phyloP scores from a whole-genome alignment of 2,888 invertebrate genomes.

The Oscheius sp. region DNA sequence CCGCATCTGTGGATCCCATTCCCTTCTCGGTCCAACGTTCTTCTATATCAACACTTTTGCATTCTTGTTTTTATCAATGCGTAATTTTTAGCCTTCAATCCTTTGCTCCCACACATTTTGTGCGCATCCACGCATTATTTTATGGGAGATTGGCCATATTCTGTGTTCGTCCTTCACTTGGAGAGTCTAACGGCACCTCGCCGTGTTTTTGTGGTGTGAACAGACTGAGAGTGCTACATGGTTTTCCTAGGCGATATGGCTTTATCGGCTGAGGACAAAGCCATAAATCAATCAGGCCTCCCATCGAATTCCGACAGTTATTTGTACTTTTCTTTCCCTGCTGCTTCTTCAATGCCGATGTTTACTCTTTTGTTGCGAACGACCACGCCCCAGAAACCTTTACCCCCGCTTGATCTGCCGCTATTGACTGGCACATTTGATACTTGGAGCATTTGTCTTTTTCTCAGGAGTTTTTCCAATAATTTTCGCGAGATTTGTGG shows the following conservation, averaged over 20 bases:
- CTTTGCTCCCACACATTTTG: neutral
- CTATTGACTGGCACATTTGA: conserved; percentile 25
- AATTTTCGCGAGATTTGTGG: neutral
- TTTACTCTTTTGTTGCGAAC: conserved; percentile 34
- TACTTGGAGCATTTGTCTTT: too few species aligned
- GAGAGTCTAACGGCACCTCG: conserved; percentile 19
- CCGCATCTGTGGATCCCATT: too few species aligned
- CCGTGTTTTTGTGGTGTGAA: conserved; percentile 24
- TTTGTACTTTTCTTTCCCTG: conserved; percentile 28
- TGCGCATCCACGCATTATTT: neutral
- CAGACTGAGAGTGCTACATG: neutral
- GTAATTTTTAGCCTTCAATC: neutral
- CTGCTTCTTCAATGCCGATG: conserved; percentile 33
- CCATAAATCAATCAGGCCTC: conserved; percentile 8
- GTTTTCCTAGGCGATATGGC: conserved; percentile 16
- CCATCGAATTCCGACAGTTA: conserved; percentile 19
- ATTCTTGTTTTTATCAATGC: too few species aligned
- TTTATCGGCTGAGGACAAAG: neutral
- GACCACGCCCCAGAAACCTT: conserved; percentile 33
- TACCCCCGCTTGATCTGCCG: conserved; percentile 32
- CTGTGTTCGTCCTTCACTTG: conserved; percentile 16
- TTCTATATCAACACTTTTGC: too few species aligned
- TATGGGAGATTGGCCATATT: conserved; percentile 28
- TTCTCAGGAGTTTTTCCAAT: neutral
- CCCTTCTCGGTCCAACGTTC: too few species aligned